Evolutionary conservation across 2,113 vertebrate genomes (phyloP).

Genomic region (Megaceryle torquata): DNA sequence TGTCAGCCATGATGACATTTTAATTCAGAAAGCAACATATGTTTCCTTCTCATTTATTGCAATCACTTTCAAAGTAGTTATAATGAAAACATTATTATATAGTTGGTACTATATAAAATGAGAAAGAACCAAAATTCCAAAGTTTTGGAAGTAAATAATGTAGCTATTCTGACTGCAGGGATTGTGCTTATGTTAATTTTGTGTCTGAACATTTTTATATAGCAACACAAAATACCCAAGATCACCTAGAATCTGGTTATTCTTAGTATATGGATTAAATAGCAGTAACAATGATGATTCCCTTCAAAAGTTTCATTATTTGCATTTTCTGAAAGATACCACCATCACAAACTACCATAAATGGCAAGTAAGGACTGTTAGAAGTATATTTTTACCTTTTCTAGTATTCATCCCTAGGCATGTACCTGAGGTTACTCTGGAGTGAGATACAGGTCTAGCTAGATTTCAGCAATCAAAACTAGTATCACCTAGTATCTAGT

Average conservation of each 20-base stretch:
- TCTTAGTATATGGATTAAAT: not conserved
- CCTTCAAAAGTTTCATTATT: not conserved
- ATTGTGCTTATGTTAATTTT: constrained; percentile 2
- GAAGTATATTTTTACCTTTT: not conserved
- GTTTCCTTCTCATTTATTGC: constrained; percentile 52
- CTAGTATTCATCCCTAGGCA: not conserved
- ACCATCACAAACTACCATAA: not conserved
- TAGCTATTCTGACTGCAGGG: not conserved
- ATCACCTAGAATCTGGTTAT: not conserved
- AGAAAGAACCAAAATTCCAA: constrained; percentile 10
- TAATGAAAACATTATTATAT: constrained; percentile 43
- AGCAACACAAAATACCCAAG: not conserved
- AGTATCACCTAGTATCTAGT: not conserved
- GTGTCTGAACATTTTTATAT: not conserved
- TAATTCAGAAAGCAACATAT: constrained; percentile 64
- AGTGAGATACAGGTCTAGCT: not conserved
- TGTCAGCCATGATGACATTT: constrained; percentile 61
- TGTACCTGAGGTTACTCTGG: not conserved
- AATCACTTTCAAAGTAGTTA: constrained; percentile 44
- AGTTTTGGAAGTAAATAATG: constrained; percentile 10
- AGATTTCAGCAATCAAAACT: not conserved
- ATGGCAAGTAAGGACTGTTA: not conserved
- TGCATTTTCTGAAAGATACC: not conserved
- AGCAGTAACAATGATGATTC: not conserved
- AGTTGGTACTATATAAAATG: not conserved